Evolutionary conservation across 2,113 vertebrate species (phyloP).

Genomic region (Trematocara stigmaticum): DNA sequence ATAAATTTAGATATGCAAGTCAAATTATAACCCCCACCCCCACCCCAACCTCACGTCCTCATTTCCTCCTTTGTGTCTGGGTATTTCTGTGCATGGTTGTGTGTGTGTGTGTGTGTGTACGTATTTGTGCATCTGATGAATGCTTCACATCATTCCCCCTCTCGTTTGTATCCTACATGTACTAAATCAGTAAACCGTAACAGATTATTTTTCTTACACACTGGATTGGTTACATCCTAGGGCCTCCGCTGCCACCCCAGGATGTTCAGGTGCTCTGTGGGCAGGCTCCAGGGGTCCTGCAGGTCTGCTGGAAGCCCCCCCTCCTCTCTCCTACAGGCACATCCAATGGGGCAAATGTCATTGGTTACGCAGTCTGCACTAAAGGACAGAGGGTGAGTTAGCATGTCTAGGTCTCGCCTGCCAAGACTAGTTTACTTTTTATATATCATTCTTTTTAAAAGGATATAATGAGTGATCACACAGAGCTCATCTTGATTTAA

Average conservation of each 20-base stretch:
- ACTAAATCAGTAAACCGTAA: neutral
- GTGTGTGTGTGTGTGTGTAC: neutral
- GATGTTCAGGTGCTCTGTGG: slow-evolving; percentile 85
- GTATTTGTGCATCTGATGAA: slow-evolving; percentile 30
- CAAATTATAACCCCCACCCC: neutral
- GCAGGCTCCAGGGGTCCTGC: slow-evolving; percentile 75
- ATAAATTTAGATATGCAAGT: neutral
- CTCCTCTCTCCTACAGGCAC: slow-evolving; percentile 81
- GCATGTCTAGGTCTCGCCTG: neutral
- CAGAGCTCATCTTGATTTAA: neutral
- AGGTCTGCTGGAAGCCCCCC: slow-evolving; percentile 89
- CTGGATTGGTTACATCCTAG: slow-evolving; percentile 56
- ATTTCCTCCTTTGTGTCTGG: neutral
- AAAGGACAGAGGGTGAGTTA: slow-evolving; percentile 87
- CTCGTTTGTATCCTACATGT: neutral
- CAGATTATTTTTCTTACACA: neutral
- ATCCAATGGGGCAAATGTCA: slow-evolving; percentile 89
- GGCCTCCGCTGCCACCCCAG: slow-evolving; percentile 87
- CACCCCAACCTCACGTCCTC: neutral
- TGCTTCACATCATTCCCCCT: neutral
- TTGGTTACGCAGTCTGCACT: slow-evolving; percentile 90
- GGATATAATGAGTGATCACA: neutral
- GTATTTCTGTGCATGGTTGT: slow-evolving; percentile 36
- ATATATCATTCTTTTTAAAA: neutral
- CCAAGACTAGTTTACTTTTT: neutral